phyloP scores from a whole-genome alignment of 2,797 vertebrate genomes.

The Smutsia temminckii region DNA sequence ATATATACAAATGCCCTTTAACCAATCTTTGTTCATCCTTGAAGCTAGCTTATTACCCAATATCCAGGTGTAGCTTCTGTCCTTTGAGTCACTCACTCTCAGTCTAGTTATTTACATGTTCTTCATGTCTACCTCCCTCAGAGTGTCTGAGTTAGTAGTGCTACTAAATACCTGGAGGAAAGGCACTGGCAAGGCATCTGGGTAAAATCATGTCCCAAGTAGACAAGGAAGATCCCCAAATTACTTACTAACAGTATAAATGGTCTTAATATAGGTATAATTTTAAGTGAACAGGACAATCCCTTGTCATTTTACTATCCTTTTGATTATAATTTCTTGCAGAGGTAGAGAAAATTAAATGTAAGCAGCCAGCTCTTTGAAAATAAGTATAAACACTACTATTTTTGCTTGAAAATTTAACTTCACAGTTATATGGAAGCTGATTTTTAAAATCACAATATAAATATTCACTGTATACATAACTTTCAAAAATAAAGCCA shows the following conservation, averaged over 20 bases:
- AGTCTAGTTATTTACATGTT: neutral
- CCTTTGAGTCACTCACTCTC: neutral
- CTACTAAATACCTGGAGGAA: neutral
- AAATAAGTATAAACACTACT: neutral
- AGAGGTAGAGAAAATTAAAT: constrained; percentile 4
- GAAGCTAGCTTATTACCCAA: neutral
- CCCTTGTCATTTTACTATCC: neutral
- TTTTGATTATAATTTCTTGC: constrained; percentile 22
- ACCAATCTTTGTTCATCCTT: neutral
- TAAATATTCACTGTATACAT: constrained; percentile 4
- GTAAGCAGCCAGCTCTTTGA: neutral
- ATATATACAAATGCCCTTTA: neutral
- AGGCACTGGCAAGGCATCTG: neutral
- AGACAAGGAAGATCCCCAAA: neutral
- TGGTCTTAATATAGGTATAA: neutral
- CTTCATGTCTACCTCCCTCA: neutral
- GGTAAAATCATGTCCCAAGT: neutral
- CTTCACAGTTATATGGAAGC: neutral
- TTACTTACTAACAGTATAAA: neutral
- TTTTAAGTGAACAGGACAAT: neutral
- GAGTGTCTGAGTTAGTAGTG: neutral
- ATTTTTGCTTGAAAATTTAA: constrained; percentile 1
- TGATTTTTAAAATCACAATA: neutral
- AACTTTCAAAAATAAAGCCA: constrained; percentile 37
- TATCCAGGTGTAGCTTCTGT: neutral